phyloP scores from a whole-genome alignment of 2,888 invertebrate species.

The Homarus gammarus region DNA sequence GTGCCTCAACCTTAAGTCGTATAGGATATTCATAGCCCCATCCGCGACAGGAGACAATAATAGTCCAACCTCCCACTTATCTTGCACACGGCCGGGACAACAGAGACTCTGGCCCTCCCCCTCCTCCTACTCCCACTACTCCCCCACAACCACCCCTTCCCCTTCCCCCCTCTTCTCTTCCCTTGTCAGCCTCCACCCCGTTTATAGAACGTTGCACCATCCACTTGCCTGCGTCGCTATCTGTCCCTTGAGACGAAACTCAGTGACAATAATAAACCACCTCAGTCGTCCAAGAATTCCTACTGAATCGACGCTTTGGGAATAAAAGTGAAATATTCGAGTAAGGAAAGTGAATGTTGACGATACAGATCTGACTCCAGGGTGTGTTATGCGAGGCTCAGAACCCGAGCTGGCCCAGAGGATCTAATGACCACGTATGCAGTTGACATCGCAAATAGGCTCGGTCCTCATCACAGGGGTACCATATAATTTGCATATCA shows the following conservation, averaged over 20 bases:
- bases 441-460: constrained; percentile 67
- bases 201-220: constrained; percentile 27
- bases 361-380: constrained; percentile 22
- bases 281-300: constrained; percentile 29
- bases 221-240: constrained; percentile 41
- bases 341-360: neutral
- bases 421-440: constrained; percentile 64
- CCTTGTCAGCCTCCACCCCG: constrained; percentile 28
- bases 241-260: constrained; percentile 32
- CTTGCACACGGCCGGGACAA: constrained; percentile 29
- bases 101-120: constrained; percentile 7
- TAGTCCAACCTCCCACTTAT: constrained; percentile 45
- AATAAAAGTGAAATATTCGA: neutral
- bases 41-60: constrained; percentile 61
- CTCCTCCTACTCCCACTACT: constrained; percentile 1
- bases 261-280: constrained; percentile 45
- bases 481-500: constrained; percentile 67
- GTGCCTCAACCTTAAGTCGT: constrained; percentile 52
- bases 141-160: neutral
- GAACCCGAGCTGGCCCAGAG: constrained; percentile 21
- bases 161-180: constrained; percentile 4
- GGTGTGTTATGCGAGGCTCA: constrained; percentile 39
- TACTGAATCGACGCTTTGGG: constrained; percentile 18
- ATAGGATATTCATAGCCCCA: constrained; percentile 60
- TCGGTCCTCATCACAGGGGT: constrained; percentile 60